Conservation (phyloP, 2,113 vertebrate species). For the Nothoprocta perdicaria region DNA sequence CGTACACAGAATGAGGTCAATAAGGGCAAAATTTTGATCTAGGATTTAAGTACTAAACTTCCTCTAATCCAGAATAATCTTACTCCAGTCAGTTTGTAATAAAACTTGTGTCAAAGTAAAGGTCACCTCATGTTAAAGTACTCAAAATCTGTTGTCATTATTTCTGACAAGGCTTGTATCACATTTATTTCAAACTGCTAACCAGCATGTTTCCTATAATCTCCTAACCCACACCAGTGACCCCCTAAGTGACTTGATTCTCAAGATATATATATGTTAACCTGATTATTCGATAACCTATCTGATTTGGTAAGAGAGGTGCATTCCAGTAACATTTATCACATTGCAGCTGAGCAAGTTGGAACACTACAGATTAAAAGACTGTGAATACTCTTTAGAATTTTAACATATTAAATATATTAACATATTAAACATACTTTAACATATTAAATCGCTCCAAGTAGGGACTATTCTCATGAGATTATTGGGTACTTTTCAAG, state of each 20-base stretch:
- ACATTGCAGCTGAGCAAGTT: not conserved
- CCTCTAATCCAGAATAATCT: not conserved
- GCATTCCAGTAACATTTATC: not conserved
- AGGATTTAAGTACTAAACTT: not conserved
- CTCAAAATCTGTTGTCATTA: not conserved
- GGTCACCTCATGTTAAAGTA: not conserved
- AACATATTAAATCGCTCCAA: not conserved
- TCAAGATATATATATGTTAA: not conserved
- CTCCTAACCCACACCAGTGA: not conserved
- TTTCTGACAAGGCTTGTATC: not conserved
- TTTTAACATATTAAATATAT: not conserved
- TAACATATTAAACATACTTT: not conserved
- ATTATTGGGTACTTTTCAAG: constrained; percentile 6
- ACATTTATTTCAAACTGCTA: not conserved
- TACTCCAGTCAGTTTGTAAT: not conserved
- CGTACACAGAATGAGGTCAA: not conserved
- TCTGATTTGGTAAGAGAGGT: not conserved
- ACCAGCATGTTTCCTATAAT: not conserved
- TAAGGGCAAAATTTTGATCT: not conserved
- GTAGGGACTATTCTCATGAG: not conserved
- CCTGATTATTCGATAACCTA: not conserved
- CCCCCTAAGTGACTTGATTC: not conserved
- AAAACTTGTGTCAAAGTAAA: not conserved
- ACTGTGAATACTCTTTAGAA: not conserved
- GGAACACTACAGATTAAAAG: not conserved